A percentile compares a stretch with the other conserved stretches of the same genome.
phyloP scores from a whole-genome alignment of 1,140 invertebrate genomes.

The Campoletis sonorensis region DNA sequence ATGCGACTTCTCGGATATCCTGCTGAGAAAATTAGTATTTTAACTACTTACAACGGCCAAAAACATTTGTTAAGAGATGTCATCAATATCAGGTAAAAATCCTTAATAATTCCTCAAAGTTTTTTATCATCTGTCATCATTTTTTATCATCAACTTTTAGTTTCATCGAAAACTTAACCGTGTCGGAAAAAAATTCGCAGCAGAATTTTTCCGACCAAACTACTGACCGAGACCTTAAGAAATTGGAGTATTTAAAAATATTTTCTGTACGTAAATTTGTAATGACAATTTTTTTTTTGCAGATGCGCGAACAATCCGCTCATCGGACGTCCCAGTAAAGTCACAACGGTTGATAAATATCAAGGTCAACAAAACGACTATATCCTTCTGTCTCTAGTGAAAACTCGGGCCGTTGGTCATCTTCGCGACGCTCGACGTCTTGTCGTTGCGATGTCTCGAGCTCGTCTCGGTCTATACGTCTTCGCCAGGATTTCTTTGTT shows the following conservation, averaged over 20 bases:
- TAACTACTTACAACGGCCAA: slow-evolving; percentile 99
- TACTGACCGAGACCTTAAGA: too few species aligned
- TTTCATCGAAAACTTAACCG: too few species aligned
- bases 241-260: too few species aligned
- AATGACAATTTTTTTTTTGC: slow-evolving; percentile 17
- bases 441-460: slow-evolving; percentile 98
- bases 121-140: too few species aligned
- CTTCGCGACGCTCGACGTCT: slow-evolving; percentile 96
- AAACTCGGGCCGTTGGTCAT: slow-evolving; percentile 97
- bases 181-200: too few species aligned
- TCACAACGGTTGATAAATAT: slow-evolving; percentile 99
- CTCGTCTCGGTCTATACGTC: slow-evolving; percentile 97
- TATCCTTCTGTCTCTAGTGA: slow-evolving; percentile 96
- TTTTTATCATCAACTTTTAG: too few species aligned
- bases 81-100: slow-evolving; percentile 83
- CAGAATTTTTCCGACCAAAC: too few species aligned
- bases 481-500: slow-evolving; percentile 96
- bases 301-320: slow-evolving; percentile 97
- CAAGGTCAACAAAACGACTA: slow-evolving; percentile 99
- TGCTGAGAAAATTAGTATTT: slow-evolving; percentile 97
- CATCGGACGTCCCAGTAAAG: slow-evolving; percentile 97
- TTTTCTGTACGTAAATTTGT: too few species aligned
- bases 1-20: slow-evolving; percentile 99
- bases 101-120: too few species aligned
- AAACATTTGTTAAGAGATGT: slow-evolving; percentile 98